Evolutionary conservation across 2,113 vertebrate species (phyloP).

Genomic region (Perca fluviatilis): DNA sequence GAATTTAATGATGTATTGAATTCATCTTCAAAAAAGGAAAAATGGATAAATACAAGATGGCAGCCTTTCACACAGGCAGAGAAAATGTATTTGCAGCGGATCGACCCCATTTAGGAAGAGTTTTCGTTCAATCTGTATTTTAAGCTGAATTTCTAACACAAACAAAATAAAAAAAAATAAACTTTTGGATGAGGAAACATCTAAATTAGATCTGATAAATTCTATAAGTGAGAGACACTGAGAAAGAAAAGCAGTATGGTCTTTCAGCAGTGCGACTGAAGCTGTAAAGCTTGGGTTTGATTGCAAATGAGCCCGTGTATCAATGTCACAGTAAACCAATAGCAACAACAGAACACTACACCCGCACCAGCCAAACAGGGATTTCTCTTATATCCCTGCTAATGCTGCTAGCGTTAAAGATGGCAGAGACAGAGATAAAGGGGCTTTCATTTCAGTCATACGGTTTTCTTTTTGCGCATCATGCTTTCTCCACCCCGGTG

Average conservation of each 20-base stretch:
- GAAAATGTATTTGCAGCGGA: not conserved
- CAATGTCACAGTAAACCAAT: slow-evolving; percentile 22
- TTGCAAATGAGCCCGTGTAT: slow-evolving; percentile 21
- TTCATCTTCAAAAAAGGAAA: slow-evolving; percentile 15
- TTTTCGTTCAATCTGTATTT: not conserved
- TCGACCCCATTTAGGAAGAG: not conserved
- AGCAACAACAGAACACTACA: slow-evolving; percentile 38
- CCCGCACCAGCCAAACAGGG: slow-evolving; percentile 13
- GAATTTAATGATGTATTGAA: slow-evolving; percentile 22
- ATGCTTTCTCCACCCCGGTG: not conserved
- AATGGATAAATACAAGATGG: slow-evolving; percentile 21
- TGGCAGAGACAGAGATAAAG: not conserved
- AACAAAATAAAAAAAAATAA: not conserved
- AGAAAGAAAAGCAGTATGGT: not conserved
- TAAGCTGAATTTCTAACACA: not conserved
- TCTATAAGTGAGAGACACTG: not conserved
- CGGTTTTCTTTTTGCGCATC: not conserved
- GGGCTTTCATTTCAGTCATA: not conserved
- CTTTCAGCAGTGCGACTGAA: not conserved
- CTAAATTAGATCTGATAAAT: not conserved
- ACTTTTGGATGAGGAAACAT: not conserved
- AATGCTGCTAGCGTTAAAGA: slow-evolving; percentile 6
- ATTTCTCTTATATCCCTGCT: slow-evolving; percentile 14
- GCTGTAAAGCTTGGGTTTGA: slow-evolving; percentile 4
- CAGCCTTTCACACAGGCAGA: not conserved